Base-by-base conservation (phyloP, 1,140 invertebrate species). In the Contarinia nasturtii region DNA sequence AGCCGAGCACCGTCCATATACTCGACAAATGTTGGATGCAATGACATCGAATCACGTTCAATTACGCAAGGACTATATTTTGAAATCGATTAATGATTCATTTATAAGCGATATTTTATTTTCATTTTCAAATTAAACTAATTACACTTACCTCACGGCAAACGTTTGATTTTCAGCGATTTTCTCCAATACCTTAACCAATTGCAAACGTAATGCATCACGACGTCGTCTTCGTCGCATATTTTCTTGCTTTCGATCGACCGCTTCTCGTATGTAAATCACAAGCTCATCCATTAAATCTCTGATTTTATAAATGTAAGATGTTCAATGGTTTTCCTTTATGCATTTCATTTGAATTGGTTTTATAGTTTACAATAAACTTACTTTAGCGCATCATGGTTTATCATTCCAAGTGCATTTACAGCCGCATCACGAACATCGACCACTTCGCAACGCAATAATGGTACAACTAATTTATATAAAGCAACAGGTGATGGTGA, bases 231-330 rank as follows among this genome's bases (percentile, higher is more conserved):
- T 67, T 37, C 92, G 71, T 33, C 90, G 67, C 72, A 97, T 86
- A 58, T 94, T 98, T 64, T 98, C 95, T 64, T 95, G 86, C 61
- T 98, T 98, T 20, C 89, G 75, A 64, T 98, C 95, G n/a, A 95
- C 83, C 1, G 92, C 89, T 66, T 98, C 95, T 22, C 92, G 77
- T 45, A 98, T 81, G 51, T 87, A 82, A 2, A 81, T 75, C 10
- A 88, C 74, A 18, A 99, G 60, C 67, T 99, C 95, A 58, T 98
- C 94, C 76, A 98, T 86, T 36, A 99, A 68, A 68, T 97, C 91
- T 59, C 91, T 95, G 58, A 19, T 59, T n/a, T n/a, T n/a, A n/a
- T n/a, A n/a, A 55, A 50, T 27, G 14, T 19, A 44, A 38, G 12
- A 38, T 5, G 15, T n/a, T n/a, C n/a, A n/a, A 38, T n/a, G 15